Evolutionary conservation across 2,888 invertebrate species (phyloP).

Genomic region (Rotaria magnacalcarata): DNA sequence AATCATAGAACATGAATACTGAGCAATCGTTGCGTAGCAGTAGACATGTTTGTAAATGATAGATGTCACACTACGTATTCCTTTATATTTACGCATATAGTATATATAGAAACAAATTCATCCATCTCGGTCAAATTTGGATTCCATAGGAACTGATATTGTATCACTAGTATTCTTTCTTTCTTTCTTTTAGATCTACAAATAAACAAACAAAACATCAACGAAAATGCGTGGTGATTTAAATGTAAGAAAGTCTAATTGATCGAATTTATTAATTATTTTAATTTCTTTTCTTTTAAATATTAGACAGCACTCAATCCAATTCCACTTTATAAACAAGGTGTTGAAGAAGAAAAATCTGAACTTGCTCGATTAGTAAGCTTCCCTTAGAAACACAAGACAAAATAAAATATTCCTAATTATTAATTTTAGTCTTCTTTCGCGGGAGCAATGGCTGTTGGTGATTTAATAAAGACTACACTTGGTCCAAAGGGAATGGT

Average conservation of each 20-base stretch:
- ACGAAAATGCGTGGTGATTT: constrained; percentile 29
- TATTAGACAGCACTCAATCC: constrained; percentile 69
- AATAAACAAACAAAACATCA: not conserved
- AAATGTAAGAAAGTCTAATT: not conserved
- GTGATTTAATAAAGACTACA: constrained; percentile 94
- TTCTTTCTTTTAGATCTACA: not conserved
- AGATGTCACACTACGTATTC: not conserved
- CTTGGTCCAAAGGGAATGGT: constrained; percentile 97
- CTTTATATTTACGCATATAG: not conserved
- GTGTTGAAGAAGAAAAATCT: constrained; percentile 94
- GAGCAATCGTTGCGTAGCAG: not conserved
- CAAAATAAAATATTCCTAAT: not conserved
- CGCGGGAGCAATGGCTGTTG: constrained; percentile 95
- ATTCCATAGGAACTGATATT: constrained; percentile 23
- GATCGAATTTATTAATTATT: not conserved
- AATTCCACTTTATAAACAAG: constrained; percentile 83
- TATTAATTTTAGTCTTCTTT: constrained; percentile 72
- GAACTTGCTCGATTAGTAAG: constrained; percentile 80
- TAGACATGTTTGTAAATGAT: not conserved
- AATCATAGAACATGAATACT: not conserved
- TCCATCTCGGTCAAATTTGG: constrained; percentile 18
- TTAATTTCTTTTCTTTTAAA: constrained; percentile 12
- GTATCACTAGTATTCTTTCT: not conserved
- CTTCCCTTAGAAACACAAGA: not conserved
- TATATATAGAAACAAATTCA: constrained; percentile 1